A percentile compares a stretch with the other conserved stretches of the same genome.
These are phyloP conservation scores for Pelagia noctiluca DNA, from an alignment of 30 jellyfish, hydroid and myxozoan genomes.

Conservation along the genomic window DNA sequence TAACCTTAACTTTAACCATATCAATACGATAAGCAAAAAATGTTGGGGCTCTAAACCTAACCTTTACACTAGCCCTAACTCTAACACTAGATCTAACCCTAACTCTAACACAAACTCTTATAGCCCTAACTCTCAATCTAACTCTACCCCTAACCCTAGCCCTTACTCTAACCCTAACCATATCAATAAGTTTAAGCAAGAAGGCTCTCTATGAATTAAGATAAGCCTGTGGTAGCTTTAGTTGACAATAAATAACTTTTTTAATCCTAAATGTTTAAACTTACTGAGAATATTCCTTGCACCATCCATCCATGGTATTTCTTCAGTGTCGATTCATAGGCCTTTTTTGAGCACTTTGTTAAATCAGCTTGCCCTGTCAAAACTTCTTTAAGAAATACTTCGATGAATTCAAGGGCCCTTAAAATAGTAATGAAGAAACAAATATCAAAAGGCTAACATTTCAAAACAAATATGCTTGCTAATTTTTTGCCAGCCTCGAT, in stretches of 20 bases:
- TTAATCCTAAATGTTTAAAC: not conserved
- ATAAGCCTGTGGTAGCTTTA: not conserved
- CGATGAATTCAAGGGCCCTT: conserved; percentile 92
- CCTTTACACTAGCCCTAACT: not conserved
- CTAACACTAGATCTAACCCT: not conserved
- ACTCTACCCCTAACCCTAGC: not conserved
- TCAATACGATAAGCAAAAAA: too few relatives aligned
- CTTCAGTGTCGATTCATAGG: conserved; percentile 89
- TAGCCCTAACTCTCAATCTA: not conserved
- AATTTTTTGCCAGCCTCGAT: too few relatives aligned
- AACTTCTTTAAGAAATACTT: conserved; percentile 89
- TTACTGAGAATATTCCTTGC: conserved; percentile 94
- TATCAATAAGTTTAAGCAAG: not conserved
- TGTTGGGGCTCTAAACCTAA: too few relatives aligned
- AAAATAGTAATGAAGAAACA: not conserved
- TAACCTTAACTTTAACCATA: not conserved
- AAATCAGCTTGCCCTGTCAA: conserved; percentile 91
- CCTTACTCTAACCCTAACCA: not conserved
- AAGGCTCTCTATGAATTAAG: not conserved
- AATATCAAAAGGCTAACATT: not conserved
- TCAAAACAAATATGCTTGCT: not conserved
- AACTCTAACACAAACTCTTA: not conserved
- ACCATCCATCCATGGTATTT: conserved; percentile 99
- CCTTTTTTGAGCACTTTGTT: conserved; percentile 90
- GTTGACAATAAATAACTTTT: not conserved